Base-by-base conservation (phyloP, 1,140 invertebrate species). In the Drosophila quadrilineata region DNA sequence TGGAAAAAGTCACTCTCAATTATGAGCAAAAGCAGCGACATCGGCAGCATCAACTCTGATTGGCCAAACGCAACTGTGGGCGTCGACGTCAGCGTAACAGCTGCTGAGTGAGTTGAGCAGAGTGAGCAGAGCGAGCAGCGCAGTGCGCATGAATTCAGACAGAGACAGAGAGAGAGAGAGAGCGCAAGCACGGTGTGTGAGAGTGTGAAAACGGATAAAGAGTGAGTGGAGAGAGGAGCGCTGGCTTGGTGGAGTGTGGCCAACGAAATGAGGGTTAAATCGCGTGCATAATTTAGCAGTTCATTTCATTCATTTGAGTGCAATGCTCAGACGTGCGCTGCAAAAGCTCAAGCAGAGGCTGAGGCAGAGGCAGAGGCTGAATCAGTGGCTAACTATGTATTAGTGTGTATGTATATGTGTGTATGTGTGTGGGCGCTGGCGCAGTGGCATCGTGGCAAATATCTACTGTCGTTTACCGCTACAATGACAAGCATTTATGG, bases 401-500 rank as follows among this genome's bases (percentile, higher is more conserved):
- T 17, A 29, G 35, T n/a, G 22, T 46, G 5, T 40, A 9, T 21
- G 36, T 35, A 17, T 57, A 17, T 49, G 29, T 36, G 46, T 57
- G 36, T 56, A 41, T 62, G 46, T 57, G 64, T 58, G 52, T 52
- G 48, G 50, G 63, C 74, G 74, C 77, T 80, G 65, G 77, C 75
- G 71, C 75, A 75, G 50, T 69, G 58, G 76, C 67, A 74, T 74
- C 75, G 73, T 74, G 64, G 80, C 76, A 85, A 82, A 77, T 87
- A 86, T 85, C 84, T 75, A 79, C 66, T 80, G 71, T 68, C 87
- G 84, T 89, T 89, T 89, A 89, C 84, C 84, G 86, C 80, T 86
- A 89, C 87, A 89, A 89, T 88, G 87, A 88, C 87, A 89, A 84
- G 79, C 86, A 89, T 89, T 89, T 89, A 89, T 89, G 86, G 86